Conservation (phyloP, 2,113 vertebrate genomes). For the Atrichornis clamosus region DNA sequence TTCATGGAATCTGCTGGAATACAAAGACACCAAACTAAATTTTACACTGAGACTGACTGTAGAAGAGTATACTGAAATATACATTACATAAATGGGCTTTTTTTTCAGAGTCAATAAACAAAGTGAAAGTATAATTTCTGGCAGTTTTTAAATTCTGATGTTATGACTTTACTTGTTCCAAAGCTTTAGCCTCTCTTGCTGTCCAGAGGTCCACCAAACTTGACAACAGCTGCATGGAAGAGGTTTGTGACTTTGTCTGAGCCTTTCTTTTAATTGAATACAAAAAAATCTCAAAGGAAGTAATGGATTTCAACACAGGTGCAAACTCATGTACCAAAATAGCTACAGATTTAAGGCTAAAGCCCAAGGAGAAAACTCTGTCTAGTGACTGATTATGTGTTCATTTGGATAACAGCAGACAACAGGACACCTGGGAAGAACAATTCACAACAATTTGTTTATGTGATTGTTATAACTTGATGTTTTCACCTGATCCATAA, state of each 20-base stretch:
- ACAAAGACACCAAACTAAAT: not conserved
- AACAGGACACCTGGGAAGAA: not conserved
- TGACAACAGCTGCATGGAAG: not conserved
- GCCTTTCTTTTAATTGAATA: not conserved
- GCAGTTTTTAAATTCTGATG: not conserved
- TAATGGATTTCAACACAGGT: not conserved
- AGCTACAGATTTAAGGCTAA: not conserved
- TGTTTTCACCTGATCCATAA: not conserved
- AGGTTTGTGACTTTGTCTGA: not conserved
- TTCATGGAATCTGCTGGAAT: not conserved
- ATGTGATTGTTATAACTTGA: not conserved
- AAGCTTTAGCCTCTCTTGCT: not conserved
- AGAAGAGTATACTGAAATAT: not conserved
- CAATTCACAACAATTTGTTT: not conserved
- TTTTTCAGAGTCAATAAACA: not conserved
- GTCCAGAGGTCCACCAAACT: not conserved
- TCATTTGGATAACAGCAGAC: not conserved
- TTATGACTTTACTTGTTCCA: not conserved
- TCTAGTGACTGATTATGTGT: not conserved
- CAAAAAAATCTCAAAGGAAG: not conserved
- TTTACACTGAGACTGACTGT: not conserved
- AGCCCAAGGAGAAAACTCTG: not conserved
- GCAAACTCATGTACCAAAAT: not conserved
- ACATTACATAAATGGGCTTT: not conserved
- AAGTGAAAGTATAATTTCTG: not conserved